Evolutionary conservation across 2,888 invertebrate species (phyloP).

Genomic region (Andrena flavipes): DNA sequence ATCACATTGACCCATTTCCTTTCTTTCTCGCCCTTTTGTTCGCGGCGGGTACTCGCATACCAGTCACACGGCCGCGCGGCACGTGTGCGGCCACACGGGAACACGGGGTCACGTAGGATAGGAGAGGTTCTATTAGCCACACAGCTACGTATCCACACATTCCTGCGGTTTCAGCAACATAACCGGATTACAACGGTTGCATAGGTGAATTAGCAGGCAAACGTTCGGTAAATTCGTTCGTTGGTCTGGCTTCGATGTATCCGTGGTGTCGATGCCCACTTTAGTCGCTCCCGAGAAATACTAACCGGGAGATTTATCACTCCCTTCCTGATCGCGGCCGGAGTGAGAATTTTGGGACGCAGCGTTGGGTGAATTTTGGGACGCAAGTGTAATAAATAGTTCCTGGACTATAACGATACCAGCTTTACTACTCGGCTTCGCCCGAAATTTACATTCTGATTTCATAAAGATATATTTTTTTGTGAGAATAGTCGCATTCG

Average conservation of each 20-base stretch:
- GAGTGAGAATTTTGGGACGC: too few species aligned
- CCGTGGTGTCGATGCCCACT: slow-evolving; percentile 35
- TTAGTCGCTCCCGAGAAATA: slow-evolving; percentile 39
- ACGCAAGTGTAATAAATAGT: too few species aligned
- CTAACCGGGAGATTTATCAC: not conserved
- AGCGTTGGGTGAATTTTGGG: too few species aligned
- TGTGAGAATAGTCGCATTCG: too few species aligned
- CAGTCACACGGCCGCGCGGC: not conserved
- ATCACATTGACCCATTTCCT: slow-evolving; percentile 57
- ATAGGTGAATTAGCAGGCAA: slow-evolving; percentile 72
- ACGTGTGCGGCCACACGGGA: slow-evolving; percentile 7
- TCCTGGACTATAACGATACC: too few species aligned
- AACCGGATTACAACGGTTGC: slow-evolving; percentile 71
- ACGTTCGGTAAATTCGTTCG: slow-evolving; percentile 71
- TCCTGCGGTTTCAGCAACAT: slow-evolving; percentile 69
- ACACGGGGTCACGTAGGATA: slow-evolving; percentile 26
- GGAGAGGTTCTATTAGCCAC: slow-evolving; percentile 63
- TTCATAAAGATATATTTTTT: too few species aligned
- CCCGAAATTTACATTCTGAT: too few species aligned
- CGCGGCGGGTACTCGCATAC: slow-evolving; percentile 36
- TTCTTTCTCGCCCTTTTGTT: slow-evolving; percentile 54
- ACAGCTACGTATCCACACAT: slow-evolving; percentile 68
- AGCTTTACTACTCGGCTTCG: too few species aligned
- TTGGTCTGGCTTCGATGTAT: slow-evolving; percentile 45
- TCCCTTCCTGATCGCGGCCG: too few species aligned